These are phyloP conservation scores for Xestia rhomboidea DNA, from an alignment of 2,888 invertebrate species.

Conservation along the genomic window DNA sequence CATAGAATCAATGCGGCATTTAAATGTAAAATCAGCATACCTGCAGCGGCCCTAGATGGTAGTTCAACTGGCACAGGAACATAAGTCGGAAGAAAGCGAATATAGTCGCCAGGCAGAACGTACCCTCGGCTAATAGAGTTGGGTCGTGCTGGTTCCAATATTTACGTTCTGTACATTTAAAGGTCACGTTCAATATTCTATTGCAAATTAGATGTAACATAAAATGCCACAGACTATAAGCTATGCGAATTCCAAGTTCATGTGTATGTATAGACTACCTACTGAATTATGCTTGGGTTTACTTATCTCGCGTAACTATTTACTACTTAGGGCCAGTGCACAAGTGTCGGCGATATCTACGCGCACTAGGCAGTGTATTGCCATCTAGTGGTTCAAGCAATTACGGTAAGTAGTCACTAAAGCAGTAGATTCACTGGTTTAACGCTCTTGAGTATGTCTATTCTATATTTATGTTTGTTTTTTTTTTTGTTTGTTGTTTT, in stretches of 20 bases:
- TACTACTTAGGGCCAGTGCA: constrained; percentile 27
- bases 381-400: constrained; percentile 18
- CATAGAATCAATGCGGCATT: constrained; percentile 64
- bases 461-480: too few species aligned
- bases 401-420: constrained; percentile 18
- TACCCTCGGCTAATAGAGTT: constrained; percentile 92
- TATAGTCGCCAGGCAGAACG: constrained; percentile 92
- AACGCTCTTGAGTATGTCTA: not conserved
- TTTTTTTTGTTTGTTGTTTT: too few species aligned
- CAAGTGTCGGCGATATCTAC: constrained; percentile 26
- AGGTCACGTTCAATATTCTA: constrained; percentile 36
- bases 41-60: constrained; percentile 92
- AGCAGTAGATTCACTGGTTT: constrained; percentile 18
- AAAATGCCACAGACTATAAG: constrained; percentile 16
- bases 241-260: not conserved
- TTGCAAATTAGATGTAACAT: constrained; percentile 32
- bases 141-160: constrained; percentile 92
- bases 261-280: not conserved
- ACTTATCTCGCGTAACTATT: constrained; percentile 39
- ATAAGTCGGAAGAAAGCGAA: constrained; percentile 92
- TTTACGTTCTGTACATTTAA: constrained; percentile 88
- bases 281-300: constrained; percentile 29
- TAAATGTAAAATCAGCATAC: constrained; percentile 74
- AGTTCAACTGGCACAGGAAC: constrained; percentile 92
- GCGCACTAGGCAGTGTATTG: constrained; percentile 4